phyloP scores from a whole-genome alignment of 2,797 vertebrate genomes.

The Helostoma temminkii region DNA sequence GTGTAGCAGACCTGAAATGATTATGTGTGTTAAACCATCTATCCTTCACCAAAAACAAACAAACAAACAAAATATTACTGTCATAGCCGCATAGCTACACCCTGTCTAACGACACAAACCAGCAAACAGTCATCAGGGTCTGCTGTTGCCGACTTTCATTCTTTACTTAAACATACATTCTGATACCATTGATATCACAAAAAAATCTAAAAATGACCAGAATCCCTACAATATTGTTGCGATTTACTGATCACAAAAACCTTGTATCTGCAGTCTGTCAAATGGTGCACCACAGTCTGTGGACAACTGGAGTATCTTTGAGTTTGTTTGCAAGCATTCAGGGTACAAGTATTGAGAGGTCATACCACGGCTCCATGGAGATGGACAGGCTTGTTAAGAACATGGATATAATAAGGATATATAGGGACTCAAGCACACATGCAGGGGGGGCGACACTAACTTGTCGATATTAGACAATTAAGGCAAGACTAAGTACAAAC shows the following conservation, averaged over 20 bases:
- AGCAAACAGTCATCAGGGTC: too few relatives aligned
- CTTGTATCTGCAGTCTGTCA: slow-evolving; percentile 32
- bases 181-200: too few relatives aligned
- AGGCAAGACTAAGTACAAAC: slow-evolving; percentile 33
- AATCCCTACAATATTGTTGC: too few relatives aligned
- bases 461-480: slow-evolving; percentile 69
- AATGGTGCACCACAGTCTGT: slow-evolving; percentile 39
- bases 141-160: too few relatives aligned
- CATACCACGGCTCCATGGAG: slow-evolving; percentile 50
- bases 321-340: slow-evolving; percentile 42
- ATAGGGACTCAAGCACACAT: slow-evolving; percentile 23
- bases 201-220: too few relatives aligned
- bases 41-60: too few relatives aligned
- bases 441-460: slow-evolving; percentile 33
- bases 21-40: too few relatives aligned
- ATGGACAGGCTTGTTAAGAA: slow-evolving; percentile 44
- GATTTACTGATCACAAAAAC: slow-evolving; percentile 11
- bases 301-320: slow-evolving; percentile 49
- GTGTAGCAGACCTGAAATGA: slow-evolving; percentile 2
- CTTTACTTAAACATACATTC: too few relatives aligned
- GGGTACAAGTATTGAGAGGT: slow-evolving; percentile 22
- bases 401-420: slow-evolving; percentile 42
- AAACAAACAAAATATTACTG: too few relatives aligned
- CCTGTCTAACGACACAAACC: too few relatives aligned
- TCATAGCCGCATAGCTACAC: too few relatives aligned